These are phyloP conservation scores for Melanocharis versteri DNA, from an alignment of 2,113 vertebrate species.

Conservation along the genomic window DNA sequence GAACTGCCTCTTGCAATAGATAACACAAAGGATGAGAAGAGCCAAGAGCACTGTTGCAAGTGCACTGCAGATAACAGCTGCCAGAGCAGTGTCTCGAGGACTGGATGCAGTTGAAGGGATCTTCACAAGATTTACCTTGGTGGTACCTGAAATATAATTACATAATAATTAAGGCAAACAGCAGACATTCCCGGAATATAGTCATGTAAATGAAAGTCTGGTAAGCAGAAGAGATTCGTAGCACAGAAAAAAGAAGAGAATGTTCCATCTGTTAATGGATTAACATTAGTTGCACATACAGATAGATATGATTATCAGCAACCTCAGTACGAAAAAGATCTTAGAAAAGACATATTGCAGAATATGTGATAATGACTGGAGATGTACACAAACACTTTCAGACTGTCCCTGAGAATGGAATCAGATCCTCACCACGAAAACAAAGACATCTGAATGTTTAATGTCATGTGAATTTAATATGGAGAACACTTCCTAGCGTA, in stretches of 20 bases:
- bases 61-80: slow-evolving; percentile 93
- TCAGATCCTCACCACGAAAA: not conserved
- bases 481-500: not conserved
- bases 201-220: not conserved
- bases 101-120: slow-evolving; percentile 87
- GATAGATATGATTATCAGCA: not conserved
- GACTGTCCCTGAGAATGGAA: not conserved
- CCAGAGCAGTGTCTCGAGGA: slow-evolving; percentile 90
- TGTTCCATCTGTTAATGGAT: not conserved
- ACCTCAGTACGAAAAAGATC: accelerated
- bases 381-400: not conserved
- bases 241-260: not conserved
- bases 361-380: not conserved
- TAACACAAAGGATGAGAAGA: slow-evolving; percentile 90
- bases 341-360: not conserved
- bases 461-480: not conserved
- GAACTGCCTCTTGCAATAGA: slow-evolving; percentile 96
- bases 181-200: not conserved
- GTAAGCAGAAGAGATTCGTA: not conserved
- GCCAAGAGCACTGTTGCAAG: slow-evolving; percentile 91
- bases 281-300: not conserved
- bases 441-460: not conserved
- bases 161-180: not conserved
- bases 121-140: slow-evolving; percentile 91
- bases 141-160: slow-evolving; percentile 78